Conservation (phyloP, 2,113 vertebrate genomes). For the Ptilonorhynchus violaceus region DNA sequence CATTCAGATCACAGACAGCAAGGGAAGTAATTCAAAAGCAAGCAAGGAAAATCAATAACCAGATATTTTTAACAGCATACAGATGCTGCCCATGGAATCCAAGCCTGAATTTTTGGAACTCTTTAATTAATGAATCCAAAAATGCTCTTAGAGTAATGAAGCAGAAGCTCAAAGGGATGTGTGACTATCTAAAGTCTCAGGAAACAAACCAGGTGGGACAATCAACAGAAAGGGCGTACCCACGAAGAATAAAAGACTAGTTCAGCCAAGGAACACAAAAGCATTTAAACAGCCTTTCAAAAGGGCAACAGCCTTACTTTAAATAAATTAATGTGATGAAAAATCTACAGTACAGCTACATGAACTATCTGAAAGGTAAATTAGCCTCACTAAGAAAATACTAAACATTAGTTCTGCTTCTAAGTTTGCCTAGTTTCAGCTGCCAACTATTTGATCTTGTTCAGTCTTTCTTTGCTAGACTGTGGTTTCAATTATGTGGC, state of each 20-base stretch:
- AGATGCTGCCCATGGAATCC: background rate
- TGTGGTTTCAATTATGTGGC: background rate
- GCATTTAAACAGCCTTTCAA: background rate
- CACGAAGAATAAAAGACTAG: background rate
- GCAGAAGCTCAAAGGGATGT: background rate
- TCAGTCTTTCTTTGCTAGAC: background rate
- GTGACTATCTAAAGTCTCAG: background rate
- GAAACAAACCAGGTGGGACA: constrained; percentile 9
- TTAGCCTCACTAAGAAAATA: background rate
- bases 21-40: background rate
- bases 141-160: background rate
- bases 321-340: background rate
- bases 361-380: background rate
- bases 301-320: background rate
- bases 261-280: constrained; percentile 5
- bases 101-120: background rate
- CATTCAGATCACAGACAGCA: background rate
- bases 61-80: background rate
- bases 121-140: background rate
- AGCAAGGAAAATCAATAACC: background rate
- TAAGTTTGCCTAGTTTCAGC: background rate
- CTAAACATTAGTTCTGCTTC: background rate
- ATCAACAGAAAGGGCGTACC: background rate
- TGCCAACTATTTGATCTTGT: constrained; percentile 4
- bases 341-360: background rate